These are phyloP conservation scores for Actinia equina DNA, from an alignment of 64 coral and sea anemone genomes.

Conservation along the genomic window DNA sequence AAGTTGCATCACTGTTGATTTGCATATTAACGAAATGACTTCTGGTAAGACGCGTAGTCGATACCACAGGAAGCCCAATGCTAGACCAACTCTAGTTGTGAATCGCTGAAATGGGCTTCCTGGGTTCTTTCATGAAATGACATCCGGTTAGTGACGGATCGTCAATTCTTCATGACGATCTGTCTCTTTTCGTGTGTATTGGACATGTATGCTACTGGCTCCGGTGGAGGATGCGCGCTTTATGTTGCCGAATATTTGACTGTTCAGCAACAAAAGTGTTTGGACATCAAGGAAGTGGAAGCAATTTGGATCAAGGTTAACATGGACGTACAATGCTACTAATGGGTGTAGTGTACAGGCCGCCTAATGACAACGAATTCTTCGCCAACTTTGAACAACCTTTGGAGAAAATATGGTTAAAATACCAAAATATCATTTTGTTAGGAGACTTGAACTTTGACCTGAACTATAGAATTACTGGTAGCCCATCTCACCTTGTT, in stretches of 20 bases:
- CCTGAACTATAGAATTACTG: not conserved
- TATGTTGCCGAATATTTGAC: not conserved
- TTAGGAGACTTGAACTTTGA: not conserved
- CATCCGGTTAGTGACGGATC: too few species aligned
- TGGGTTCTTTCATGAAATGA: too few species aligned
- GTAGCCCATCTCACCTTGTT: not conserved
- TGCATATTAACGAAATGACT: too few species aligned
- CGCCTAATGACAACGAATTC: not conserved
- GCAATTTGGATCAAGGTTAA: constrained; percentile 16
- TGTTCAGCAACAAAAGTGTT: not conserved
- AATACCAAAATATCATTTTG: not conserved
- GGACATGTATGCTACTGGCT: too few species aligned
- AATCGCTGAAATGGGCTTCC: too few species aligned
- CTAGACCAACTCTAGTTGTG: too few species aligned
- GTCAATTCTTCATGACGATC: too few species aligned
- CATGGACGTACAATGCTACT: not conserved
- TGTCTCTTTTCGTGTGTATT: too few species aligned
- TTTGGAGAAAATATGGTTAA: not conserved
- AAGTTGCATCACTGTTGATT: too few species aligned
- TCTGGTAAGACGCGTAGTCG: too few species aligned
- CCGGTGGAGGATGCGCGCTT: constrained; percentile 9
- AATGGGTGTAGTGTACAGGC: not conserved
- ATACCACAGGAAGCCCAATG: too few species aligned
- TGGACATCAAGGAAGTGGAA: not conserved
- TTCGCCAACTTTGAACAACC: not conserved